These are phyloP conservation scores for Oscheius sp. DNA, from an alignment of 2,888 invertebrate genomes.

Conservation along the genomic window DNA sequence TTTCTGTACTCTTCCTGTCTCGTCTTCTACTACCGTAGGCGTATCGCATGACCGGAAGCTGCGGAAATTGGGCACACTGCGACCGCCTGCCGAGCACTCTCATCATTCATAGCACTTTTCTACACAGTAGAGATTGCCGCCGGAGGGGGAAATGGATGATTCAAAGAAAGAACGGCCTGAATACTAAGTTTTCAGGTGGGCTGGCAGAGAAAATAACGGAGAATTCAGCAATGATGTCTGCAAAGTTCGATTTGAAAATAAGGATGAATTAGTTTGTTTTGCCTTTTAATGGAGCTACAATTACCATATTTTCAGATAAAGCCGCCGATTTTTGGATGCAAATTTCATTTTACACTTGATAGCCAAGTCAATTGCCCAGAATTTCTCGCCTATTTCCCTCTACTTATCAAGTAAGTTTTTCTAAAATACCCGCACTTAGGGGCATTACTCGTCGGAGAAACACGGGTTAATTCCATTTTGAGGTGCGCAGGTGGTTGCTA, in stretches of 20 bases:
- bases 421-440: background rate
- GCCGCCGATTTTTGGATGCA: conserved; percentile 88
- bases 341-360: conserved; percentile 93
- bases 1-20: background rate
- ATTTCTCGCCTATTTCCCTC: conserved; percentile 91
- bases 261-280: conserved; percentile 46
- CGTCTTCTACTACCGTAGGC: conserved; percentile 11
- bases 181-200: conserved; percentile 51
- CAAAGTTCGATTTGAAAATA: conserved; percentile 72
- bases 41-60: conserved; percentile 21
- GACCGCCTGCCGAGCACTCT: conserved; percentile 8
- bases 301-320: conserved; percentile 43
- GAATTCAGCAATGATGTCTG: conserved; percentile 73
- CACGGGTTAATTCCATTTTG: conserved; percentile 17
- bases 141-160: no score
- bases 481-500: conserved; percentile 21
- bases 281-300: background rate
- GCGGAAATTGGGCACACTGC: conserved; percentile 18
- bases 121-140: background rate
- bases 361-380: conserved; percentile 97
- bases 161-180: background rate
- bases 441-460: background rate
- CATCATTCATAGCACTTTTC: conserved; percentile 10
- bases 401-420: conserved; percentile 57
- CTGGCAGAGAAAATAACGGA: conserved; percentile 53